Base-by-base conservation (phyloP, 37 sponge, comb jelly and placozoan species). In the Crambe crambe region DNA sequence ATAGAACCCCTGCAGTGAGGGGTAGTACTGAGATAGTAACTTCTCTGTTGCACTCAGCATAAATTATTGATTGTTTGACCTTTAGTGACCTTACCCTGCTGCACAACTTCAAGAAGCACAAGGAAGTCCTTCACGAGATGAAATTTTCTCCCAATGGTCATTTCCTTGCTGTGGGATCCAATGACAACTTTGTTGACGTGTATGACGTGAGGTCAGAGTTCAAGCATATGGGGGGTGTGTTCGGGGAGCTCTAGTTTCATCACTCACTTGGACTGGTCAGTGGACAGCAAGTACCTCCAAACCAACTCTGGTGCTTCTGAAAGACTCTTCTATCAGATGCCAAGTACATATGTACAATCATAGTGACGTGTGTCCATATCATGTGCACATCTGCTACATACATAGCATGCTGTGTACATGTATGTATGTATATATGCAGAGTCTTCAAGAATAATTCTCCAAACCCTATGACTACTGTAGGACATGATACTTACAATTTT, bases 191-290 rank as follows among this genome's bases (percentile, higher is more conserved):
- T 78, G 89, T 98, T 32, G 96, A 95, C 61, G 75, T 98, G 22
- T 98, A 93, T 70, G 47, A 77, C n/a, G 92, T 91, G 41, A 56
- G 56, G 18, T 68, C 85, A 23, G 75, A 81, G 51, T 98, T 90
- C 73, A 90, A 83, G 72, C 70, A 78, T 25, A 81, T 88, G 1
- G 89, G n/a, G 89, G 8, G 62, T 59, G 25, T 98, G 97, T 80
- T 68, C 67, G 31, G 96, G 94, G 0, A 84, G 86, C 83, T 92
- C 96, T 41, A 91, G 92, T 78, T 98, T 95, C 82, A 98, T 98
- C 60, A 90, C 99, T 29, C 99, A 98, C 68, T 74, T 98, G 42
- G 99, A 98, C 76, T 98, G 95, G 94, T 93, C 94, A 31, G 79
- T 70, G 26, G 99, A 98, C 69, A 73, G 90, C 39, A 70, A 83